Percentiles rank a stretch among this genome's conserved stretches.
These are phyloP conservation scores for Miniopterus natalensis DNA, from an alignment of 2,113 vertebrate species.

Conservation along the genomic window DNA sequence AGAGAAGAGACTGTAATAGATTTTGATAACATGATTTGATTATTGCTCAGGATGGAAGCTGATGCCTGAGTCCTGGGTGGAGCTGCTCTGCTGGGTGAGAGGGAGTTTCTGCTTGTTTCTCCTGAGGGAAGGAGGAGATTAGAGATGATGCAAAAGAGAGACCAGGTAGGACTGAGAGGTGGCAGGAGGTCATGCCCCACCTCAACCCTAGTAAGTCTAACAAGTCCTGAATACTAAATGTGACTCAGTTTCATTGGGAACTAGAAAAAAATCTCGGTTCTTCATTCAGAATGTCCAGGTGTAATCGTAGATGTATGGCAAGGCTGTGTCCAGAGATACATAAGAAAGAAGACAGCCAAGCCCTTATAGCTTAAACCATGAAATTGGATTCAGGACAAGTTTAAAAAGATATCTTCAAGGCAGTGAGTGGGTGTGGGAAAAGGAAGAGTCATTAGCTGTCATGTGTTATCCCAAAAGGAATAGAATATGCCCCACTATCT, in stretches of 20 bases:
- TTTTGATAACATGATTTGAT: constrained; percentile 2
- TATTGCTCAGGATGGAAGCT: neutral
- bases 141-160: neutral
- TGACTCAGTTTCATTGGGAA: neutral
- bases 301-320: neutral
- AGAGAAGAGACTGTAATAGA: neutral
- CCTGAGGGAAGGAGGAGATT: neutral
- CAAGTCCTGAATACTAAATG: neutral
- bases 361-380: neutral
- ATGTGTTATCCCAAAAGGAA: neutral
- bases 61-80: neutral
- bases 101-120: neutral
- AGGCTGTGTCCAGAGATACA: neutral
- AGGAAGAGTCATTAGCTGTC: neutral
- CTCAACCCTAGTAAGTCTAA: neutral
- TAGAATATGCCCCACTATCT: neutral
- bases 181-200: neutral
- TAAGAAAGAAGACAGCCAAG: neutral
- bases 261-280: neutral
- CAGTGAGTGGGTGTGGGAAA: fast-evolving
- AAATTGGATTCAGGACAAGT: neutral
- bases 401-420: neutral
- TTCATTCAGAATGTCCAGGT: neutral
- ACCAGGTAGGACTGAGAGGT: neutral
- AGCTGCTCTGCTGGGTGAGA: neutral